Percentiles rank a stretch among this genome's conserved stretches.
These are phyloP conservation scores for Drosophila nebulosa DNA, from an alignment of 1,140 invertebrate species.

Conservation along the genomic window DNA sequence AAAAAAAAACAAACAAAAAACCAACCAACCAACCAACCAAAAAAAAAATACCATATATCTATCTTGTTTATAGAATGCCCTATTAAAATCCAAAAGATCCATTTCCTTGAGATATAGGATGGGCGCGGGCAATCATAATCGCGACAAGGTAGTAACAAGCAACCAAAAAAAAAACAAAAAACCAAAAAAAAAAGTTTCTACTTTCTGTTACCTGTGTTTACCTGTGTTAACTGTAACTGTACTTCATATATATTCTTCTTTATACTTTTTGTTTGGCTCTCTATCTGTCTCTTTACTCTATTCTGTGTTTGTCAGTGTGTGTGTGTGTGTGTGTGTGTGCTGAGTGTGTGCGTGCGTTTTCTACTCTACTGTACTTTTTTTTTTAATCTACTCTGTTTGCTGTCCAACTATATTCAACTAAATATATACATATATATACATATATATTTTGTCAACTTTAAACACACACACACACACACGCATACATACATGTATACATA, in stretches of 20 bases:
- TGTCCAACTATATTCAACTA: conserved; percentile 9
- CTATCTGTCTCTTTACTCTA: conserved; percentile 21
- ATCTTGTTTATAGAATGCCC: conserved; percentile 76
- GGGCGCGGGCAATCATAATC: conserved; percentile 72
- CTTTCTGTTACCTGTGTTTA: conserved; percentile 18
- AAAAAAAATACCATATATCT: conserved; percentile 39
- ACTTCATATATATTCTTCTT: conserved; percentile 7
- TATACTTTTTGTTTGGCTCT: conserved; percentile 1
- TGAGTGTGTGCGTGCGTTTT: conserved; percentile 19
- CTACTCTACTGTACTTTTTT: conserved; percentile 6
- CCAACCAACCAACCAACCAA: no score
- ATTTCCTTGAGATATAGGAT: conserved; percentile 81
- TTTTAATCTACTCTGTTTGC: conserved; percentile 30
- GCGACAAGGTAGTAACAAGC: conserved; percentile 77
- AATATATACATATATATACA: not conserved
- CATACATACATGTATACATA: not conserved
- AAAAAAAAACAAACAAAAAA: conserved; percentile 40
- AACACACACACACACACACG: not conserved
- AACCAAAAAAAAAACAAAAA: conserved; percentile 35
- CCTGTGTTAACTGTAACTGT: conserved; percentile 19
- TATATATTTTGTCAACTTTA: conserved; percentile 21
- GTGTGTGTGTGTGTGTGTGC: no score
- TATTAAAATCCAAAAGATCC: conserved; percentile 80
- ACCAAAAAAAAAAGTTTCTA: conserved; percentile 41
- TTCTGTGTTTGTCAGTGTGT: no score